Conservation (phyloP, 1,140 invertebrate species). For the Bilobella aurantiaca region DNA sequence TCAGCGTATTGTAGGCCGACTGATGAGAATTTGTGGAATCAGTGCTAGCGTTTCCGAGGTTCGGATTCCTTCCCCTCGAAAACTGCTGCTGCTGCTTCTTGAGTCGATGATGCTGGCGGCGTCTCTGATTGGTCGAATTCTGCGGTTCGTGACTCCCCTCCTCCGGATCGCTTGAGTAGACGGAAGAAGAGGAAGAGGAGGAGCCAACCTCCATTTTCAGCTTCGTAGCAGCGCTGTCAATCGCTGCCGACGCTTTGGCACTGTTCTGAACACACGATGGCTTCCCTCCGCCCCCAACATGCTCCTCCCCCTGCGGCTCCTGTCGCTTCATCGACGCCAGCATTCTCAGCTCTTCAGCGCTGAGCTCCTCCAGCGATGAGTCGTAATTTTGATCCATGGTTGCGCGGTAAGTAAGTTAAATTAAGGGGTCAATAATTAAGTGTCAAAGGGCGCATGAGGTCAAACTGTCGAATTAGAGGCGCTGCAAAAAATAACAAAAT, state of each 20-base stretch:
- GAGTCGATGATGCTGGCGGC: constrained; percentile 12
- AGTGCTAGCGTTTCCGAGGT: constrained; percentile 26
- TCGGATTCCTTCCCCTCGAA: neutral
- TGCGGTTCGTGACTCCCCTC: neutral
- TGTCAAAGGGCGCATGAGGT: too few relatives aligned
- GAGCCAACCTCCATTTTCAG: neutral
- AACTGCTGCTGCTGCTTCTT: constrained; percentile 5
- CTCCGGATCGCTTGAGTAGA: constrained; percentile 6
- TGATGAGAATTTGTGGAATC: constrained; percentile 35
- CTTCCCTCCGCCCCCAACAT: neutral
- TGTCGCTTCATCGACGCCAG: constrained; percentile 70
- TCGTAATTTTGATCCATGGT: neutral
- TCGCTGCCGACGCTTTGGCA: neutral
- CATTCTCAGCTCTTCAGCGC: constrained; percentile 70
- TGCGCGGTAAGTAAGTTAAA: too few relatives aligned
- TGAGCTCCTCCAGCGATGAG: constrained; percentile 75
- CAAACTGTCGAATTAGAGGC: too few relatives aligned
- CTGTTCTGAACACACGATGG: neutral
- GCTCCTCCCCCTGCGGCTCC: constrained; percentile 83
- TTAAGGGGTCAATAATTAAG: neutral
- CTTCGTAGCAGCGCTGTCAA: neutral
- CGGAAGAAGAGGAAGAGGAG: constrained; percentile 13
- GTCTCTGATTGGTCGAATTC: neutral
- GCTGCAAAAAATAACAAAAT: too few relatives aligned
- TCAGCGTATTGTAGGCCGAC: constrained; percentile 38